Evolutionary conservation across 2,797 vertebrate genomes (phyloP), one percentile per base, ranked within the genome.

Genomic region (Macropus fuliginosus): DNA sequence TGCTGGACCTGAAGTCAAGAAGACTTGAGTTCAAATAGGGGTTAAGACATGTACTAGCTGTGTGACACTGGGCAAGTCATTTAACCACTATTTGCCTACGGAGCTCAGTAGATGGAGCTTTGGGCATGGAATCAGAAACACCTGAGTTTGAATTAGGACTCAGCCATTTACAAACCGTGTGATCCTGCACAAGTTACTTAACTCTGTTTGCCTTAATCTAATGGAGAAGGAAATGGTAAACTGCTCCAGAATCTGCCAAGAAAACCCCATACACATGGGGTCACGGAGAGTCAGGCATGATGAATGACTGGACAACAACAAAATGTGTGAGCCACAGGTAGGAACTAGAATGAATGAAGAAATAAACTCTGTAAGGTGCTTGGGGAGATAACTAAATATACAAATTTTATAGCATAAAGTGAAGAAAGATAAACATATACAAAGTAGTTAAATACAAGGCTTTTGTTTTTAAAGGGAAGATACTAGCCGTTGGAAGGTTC

Each of bases 1-100:
- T 0, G 93, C 0, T 0, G 14, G 0, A 0, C 1, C 52, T 28
- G 29, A 55, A 5, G 91, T 29, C 56, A 0, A 6, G 0, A 52
- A 66, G 0, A 0, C 1, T 54, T 24, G 18, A 1, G 81, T 3
- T 0, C 1, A 52, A 4, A 18, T 1, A 21, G 28, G 55, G 34
- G 12, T 31, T 8, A 29, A 3, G 40, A 28, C 18, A 0, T 12
- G 0, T 8, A 9, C 4, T 0, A 0, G 21, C 74, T 4, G 27
- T 1, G 9, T 11, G 89, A 34, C 46, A 54, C 1, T 12, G 27
- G 54, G 34, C 21, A 10, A 50, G 1, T 21, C 0, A 21, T 40
- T 66, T 6, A 4, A 3, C 11, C 54, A 18, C 21, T 29, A 21
- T 9, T 11, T 34, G 90, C 54, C 94, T 54, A 46, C 5, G 34